Conservation (phyloP, 1,140 invertebrate genomes). For the Venturia canescens region DNA sequence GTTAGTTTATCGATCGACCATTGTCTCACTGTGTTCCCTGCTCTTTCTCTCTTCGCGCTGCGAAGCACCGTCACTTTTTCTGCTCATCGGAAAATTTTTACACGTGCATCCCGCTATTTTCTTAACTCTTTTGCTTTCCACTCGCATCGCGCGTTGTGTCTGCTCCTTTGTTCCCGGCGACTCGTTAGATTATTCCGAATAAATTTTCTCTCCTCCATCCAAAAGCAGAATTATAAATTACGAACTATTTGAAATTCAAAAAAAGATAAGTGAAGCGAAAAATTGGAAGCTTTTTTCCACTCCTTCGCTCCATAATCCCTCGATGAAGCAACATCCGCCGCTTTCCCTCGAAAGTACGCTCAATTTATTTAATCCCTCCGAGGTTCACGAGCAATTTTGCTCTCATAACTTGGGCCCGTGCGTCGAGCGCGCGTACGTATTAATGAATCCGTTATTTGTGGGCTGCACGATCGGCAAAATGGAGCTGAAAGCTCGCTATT, state of each 20-base stretch:
- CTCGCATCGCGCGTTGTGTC: background rate
- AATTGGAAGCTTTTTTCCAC: background rate
- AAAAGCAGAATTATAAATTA: background rate
- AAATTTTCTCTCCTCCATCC: background rate
- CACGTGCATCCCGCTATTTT: background rate
- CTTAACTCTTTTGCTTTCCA: background rate
- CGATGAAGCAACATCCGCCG: background rate
- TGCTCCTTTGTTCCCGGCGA: background rate
- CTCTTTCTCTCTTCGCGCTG: background rate
- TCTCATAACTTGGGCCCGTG: background rate
- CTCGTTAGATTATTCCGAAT: constrained; percentile 22
- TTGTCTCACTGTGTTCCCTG: too few relatives aligned
- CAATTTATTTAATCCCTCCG: constrained; percentile 11
- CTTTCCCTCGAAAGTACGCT: background rate
- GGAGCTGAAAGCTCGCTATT: background rate
- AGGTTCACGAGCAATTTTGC: background rate
- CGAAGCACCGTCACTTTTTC: background rate
- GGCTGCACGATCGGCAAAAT: background rate
- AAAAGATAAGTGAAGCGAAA: background rate
- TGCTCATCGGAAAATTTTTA: background rate
- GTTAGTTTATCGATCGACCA: constrained; percentile 54
- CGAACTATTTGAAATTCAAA: background rate
- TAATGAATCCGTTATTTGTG: background rate
- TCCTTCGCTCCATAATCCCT: background rate
- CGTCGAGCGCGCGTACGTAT: background rate